These are phyloP conservation scores for Megalops cyprinoides DNA, from an alignment of 2,797 vertebrate species.

Conservation along the genomic window DNA sequence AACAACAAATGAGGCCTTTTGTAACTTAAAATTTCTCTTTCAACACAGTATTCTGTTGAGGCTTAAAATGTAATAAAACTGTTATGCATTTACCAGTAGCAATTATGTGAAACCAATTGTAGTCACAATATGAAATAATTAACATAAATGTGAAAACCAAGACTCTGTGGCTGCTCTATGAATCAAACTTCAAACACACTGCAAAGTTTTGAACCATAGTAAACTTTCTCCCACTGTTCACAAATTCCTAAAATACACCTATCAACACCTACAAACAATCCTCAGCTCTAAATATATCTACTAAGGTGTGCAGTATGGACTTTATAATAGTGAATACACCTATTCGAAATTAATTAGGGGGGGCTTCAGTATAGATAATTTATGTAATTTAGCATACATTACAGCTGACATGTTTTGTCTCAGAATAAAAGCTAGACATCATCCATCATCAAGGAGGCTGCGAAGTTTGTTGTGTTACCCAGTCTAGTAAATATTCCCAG, in stretches of 20 bases:
- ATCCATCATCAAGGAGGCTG: conserved; percentile 65
- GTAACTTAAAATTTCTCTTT: neutral
- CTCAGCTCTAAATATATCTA: no score
- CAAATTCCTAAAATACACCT: no score
- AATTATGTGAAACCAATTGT: conserved; percentile 62
- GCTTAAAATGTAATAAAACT: neutral
- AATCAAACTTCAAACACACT: neutral
- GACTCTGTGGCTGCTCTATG: neutral
- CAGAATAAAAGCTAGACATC: conserved; percentile 69
- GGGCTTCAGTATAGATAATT: conserved; percentile 71
- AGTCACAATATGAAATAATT: conserved; percentile 63
- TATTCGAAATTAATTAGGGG: conserved; percentile 72
- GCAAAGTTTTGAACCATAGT: neutral
- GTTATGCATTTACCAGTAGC: conserved; percentile 1
- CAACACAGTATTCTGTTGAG: neutral
- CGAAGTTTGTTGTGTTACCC: conserved; percentile 24
- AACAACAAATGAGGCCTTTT: neutral
- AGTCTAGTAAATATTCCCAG: neutral
- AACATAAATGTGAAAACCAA: conserved; percentile 43
- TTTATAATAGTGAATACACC: conserved; percentile 43
- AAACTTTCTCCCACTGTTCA: no score
- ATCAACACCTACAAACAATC: no score
- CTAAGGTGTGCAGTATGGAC: neutral
- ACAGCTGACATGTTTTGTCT: conserved; percentile 74
- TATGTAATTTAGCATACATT: conserved; percentile 66